phyloP scores from a whole-genome alignment of 1,140 invertebrate species.

The Conus ventricosus region DNA sequence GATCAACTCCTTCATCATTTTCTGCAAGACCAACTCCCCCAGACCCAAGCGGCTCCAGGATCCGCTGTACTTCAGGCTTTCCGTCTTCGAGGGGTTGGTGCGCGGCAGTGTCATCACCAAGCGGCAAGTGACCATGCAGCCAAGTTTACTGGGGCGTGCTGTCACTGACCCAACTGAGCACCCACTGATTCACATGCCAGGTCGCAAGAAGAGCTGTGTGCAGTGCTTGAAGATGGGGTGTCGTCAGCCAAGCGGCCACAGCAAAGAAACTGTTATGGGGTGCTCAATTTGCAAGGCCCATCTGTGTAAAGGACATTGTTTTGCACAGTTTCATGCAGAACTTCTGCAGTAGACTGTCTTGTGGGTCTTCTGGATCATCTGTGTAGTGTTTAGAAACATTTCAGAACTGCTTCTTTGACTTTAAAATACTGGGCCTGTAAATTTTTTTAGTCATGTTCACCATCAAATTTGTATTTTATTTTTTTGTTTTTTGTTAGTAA shows the following conservation, averaged over 20 bases:
- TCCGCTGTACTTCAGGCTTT: background rate
- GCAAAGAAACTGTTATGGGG: background rate
- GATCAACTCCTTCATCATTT: constrained; percentile 10
- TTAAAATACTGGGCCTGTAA: no score
- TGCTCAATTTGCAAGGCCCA: background rate
- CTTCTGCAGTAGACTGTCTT: no score
- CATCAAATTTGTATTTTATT: no score
- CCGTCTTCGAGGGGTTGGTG: background rate
- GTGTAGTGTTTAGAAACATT: no score
- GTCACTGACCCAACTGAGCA: background rate
- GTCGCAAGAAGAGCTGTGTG: background rate
- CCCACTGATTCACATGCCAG: background rate
- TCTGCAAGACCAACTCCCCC: background rate
- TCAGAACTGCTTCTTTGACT: no score
- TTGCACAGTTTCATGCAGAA: background rate
- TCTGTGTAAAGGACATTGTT: background rate
- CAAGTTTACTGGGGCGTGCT: background rate
- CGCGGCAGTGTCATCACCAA: background rate
- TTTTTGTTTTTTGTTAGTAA: no score
- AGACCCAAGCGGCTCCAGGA: background rate
- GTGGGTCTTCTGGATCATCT: no score
- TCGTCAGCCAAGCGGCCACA: background rate
- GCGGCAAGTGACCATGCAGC: background rate
- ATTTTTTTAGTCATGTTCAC: no score
- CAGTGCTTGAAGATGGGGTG: background rate